A percentile compares a stretch with the other conserved stretches of the same genome.
Conservation (phyloP, 2,113 vertebrate species). For the Phoenicopterus ruber region DNA sequence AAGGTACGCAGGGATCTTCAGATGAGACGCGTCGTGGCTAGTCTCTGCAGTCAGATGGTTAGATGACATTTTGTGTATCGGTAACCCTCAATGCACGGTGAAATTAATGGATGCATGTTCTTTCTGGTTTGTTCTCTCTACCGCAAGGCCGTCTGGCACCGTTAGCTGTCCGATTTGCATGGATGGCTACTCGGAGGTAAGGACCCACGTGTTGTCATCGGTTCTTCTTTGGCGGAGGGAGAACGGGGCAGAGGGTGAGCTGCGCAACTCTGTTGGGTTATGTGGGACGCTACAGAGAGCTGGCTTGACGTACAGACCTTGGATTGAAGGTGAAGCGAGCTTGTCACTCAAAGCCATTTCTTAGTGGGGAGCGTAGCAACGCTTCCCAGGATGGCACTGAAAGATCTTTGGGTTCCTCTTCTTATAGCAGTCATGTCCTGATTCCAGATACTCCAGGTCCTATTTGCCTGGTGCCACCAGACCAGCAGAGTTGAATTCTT, state of each 20-base stretch:
- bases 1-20: not conserved
- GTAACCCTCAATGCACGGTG: not conserved
- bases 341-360: not conserved
- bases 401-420: not conserved
- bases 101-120: not conserved
- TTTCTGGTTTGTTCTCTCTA: slow-evolving; percentile 23
- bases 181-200: slow-evolving; percentile 89
- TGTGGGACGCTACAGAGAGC: not conserved
- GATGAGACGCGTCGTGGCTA: accelerated
- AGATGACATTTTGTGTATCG: accelerated
- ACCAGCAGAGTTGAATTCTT: not conserved
- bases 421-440: too few species aligned
- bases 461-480: not conserved
- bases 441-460: too few species aligned
- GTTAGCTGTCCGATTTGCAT: slow-evolving; percentile 91
- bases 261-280: accelerated
- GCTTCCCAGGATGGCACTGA: not conserved
- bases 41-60: accelerated
- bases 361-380: not conserved
- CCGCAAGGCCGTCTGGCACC: slow-evolving; percentile 75
- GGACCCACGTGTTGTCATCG: not conserved
- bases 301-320: not conserved
- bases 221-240: not conserved
- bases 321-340: too few species aligned
- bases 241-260: not conserved